phyloP scores from a whole-genome alignment of 2,797 vertebrate species.

The Fratercula arctica region DNA sequence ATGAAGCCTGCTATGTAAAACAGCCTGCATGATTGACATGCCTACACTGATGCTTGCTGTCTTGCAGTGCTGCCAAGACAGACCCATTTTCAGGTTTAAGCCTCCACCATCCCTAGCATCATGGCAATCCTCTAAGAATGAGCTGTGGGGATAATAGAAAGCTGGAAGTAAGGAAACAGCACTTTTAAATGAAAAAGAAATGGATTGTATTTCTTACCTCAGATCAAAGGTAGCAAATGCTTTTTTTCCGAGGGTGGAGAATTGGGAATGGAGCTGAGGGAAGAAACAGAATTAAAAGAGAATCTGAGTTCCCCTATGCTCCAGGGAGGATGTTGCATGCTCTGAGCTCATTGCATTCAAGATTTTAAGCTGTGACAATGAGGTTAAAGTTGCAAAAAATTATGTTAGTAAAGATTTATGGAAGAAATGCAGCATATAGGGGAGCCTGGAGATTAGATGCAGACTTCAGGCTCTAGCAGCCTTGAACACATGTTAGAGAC shows the following conservation, averaged over 20 bases:
- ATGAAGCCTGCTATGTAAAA: neutral
- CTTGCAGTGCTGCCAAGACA: neutral
- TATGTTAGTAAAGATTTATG: neutral
- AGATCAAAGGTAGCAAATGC: neutral
- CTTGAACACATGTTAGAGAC: neutral
- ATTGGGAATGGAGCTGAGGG: neutral
- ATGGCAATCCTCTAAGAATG: neutral
- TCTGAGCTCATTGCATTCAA: neutral
- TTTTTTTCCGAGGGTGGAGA: neutral
- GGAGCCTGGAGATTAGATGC: neutral
- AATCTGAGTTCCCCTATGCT: neutral
- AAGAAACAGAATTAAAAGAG: neutral
- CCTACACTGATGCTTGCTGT: neutral
- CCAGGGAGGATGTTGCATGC: neutral
- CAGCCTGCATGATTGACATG: neutral
- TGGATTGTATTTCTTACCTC: neutral
- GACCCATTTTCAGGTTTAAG: neutral
- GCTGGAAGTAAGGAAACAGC: neutral
- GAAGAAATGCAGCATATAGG: neutral
- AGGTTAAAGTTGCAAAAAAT: neutral
- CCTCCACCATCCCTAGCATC: neutral
- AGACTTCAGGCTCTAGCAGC: neutral
- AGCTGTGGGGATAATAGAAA: neutral
- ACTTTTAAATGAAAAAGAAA: neutral
- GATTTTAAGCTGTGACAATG: neutral